Evolutionary conservation across 2,797 vertebrate genomes (phyloP).

Genomic region (Sebastes matsubarae): DNA sequence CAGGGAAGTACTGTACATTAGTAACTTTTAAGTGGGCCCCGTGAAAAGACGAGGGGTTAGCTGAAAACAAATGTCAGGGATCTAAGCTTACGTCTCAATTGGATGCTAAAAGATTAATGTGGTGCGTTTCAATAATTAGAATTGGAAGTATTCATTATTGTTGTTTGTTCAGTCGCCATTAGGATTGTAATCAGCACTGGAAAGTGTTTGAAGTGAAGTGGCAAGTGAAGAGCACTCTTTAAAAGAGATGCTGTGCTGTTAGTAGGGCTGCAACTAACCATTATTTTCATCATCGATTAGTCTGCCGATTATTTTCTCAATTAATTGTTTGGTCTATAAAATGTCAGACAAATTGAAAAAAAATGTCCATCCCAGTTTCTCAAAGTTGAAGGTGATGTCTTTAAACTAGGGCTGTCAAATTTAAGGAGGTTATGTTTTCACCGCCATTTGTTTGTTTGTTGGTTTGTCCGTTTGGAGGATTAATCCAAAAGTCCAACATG

Average conservation of each 20-base stretch:
- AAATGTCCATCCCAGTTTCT: no score
- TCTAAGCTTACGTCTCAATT: not conserved
- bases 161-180: not conserved
- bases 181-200: not conserved
- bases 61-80: slow-evolving; percentile 5
- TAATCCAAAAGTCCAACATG: no score
- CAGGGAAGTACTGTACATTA: not conserved
- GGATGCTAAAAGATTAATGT: slow-evolving; percentile 3
- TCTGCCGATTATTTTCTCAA: no score
- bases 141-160: not conserved
- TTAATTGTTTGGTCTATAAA: no score
- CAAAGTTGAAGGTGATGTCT: no score
- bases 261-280: no score
- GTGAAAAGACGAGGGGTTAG: slow-evolving; percentile 10
- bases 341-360: no score
- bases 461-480: no score
- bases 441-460: no score
- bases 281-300: no score
- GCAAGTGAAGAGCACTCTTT: not conserved
- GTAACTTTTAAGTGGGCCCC: not conserved
- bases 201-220: not conserved
- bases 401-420: no score
- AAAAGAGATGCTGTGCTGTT: not conserved
- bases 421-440: no score
- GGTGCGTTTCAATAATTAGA: not conserved